Conservation (phyloP, 2,797 vertebrate genomes). For the Nannoperca obscura region DNA sequence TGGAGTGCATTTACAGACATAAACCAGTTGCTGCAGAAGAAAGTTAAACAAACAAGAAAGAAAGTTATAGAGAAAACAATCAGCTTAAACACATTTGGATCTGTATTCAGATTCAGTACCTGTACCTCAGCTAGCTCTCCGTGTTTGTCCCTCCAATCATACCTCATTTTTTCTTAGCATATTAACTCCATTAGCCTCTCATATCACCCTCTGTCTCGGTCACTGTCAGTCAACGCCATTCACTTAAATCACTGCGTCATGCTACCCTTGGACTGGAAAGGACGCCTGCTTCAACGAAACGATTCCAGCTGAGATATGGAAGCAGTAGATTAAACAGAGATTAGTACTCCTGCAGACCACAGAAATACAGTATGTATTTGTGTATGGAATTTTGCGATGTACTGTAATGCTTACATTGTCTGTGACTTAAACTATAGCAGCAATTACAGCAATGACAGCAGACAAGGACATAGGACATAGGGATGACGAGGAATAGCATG, state of each 20-base stretch:
- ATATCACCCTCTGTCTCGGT: conserved; percentile 67
- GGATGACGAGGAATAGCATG: conserved; percentile 31
- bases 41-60: conserved; percentile 21
- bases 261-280: conserved; percentile 59
- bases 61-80: conserved; percentile 34
- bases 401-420: conserved; percentile 18
- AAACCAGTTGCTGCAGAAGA: conserved; percentile 10
- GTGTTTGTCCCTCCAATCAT: conserved; percentile 37
- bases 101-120: conserved; percentile 41
- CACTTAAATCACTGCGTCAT: conserved; percentile 60
- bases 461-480: conserved; percentile 49
- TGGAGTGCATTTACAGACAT: conserved; percentile 14
- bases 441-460: conserved; percentile 54
- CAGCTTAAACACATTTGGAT: conserved; percentile 37
- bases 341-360: conserved; percentile 36
- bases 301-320: conserved; percentile 47
- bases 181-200: conserved; percentile 78
- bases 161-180: conserved; percentile 50
- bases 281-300: conserved; percentile 49
- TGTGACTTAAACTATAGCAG: conserved; percentile 34
- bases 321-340: conserved; percentile 54
- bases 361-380: conserved; percentile 23
- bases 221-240: conserved; percentile 63
- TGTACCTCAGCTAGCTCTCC: conserved; percentile 35
- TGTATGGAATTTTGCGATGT: conserved; percentile 19